These are phyloP conservation scores for Ridgeia piscesae DNA, from an alignment of 1,140 invertebrate genomes.

Conservation along the genomic window DNA sequence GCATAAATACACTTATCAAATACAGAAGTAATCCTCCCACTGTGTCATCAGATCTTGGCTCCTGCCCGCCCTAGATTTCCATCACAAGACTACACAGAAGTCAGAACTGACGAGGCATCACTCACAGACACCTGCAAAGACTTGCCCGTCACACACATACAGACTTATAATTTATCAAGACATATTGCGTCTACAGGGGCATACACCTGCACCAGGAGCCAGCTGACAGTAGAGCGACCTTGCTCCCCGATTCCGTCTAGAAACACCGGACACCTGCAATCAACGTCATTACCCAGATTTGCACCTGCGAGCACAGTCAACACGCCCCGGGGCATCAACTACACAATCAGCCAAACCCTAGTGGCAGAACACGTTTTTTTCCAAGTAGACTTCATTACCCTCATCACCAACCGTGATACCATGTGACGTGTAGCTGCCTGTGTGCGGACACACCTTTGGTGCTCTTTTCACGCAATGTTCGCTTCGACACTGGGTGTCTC, in stretches of 20 bases:
- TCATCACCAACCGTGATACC: not conserved
- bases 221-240: not conserved
- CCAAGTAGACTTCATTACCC: not conserved
- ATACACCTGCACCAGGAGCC: not conserved
- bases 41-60: not conserved
- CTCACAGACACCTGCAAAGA: no score
- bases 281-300: not conserved
- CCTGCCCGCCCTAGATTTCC: not conserved
- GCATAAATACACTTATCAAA: not conserved
- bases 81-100: not conserved
- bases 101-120: no score
- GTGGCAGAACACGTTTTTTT: not conserved
- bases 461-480: not conserved
- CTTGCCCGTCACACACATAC: no score
- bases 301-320: not conserved
- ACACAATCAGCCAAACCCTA: not conserved
- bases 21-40: not conserved
- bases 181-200: not conserved
- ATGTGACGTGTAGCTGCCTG: not conserved
- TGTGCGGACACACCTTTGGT: not conserved
- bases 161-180: not conserved
- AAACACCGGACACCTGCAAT: not conserved
- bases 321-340: not conserved
- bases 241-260: not conserved
- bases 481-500: not conserved